Conservation (phyloP, 2,113 vertebrate genomes). For the Actenoides lindsayi region DNA sequence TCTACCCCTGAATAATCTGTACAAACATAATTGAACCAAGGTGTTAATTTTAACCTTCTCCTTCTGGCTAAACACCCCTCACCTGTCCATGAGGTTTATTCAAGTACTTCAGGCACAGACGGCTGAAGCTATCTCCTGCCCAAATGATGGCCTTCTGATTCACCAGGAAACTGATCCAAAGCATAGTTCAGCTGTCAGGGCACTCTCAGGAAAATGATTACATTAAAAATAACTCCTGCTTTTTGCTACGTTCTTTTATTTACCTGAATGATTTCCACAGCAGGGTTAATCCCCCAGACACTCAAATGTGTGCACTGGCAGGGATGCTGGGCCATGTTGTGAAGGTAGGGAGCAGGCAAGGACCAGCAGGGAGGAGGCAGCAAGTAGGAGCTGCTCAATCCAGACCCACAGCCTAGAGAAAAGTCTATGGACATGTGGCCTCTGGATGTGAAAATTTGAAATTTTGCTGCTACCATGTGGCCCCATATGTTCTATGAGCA, state of each 20-base stretch:
- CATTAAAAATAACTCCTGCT: neutral
- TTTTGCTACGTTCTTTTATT: neutral
- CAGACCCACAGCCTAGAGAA: neutral
- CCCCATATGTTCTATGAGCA: accelerated
- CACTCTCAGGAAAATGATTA: neutral
- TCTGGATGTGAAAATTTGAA: neutral
- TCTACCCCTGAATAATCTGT: neutral
- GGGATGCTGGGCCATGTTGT: neutral
- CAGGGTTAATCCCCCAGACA: neutral
- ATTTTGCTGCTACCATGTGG: neutral
- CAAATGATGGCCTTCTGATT: neutral
- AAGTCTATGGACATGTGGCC: neutral
- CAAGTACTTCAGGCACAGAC: neutral
- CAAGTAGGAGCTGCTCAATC: accelerated
- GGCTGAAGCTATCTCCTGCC: neutral
- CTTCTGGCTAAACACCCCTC: neutral
- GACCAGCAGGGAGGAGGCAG: neutral
- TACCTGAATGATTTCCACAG: neutral
- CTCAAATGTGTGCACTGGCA: accelerated
- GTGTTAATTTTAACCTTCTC: neutral
- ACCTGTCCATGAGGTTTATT: neutral
- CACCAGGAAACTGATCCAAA: neutral
- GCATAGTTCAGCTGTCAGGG: neutral
- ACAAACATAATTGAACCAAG: neutral
- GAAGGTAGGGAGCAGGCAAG: neutral